A percentile compares a stretch with the other conserved stretches of the same genome.
Evolutionary conservation across 2,113 vertebrate genomes (phyloP).

Genomic region (Cavia aperea): DNA sequence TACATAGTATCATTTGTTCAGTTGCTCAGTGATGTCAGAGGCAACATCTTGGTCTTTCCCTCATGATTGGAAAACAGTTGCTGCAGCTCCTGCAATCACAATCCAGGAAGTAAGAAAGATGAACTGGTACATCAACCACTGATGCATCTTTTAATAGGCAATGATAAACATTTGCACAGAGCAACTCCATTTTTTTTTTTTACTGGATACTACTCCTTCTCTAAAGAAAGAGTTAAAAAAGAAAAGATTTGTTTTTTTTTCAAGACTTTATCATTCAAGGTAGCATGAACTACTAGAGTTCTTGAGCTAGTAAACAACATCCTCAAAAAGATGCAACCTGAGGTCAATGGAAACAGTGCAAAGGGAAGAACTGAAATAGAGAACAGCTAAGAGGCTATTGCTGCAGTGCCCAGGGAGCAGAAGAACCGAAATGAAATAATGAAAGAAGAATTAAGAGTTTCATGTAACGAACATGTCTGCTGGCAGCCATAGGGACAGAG

Average conservation of each 20-base stretch:
- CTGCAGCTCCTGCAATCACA: not conserved
- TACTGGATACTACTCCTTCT: not conserved
- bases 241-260: not conserved
- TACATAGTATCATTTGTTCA: slow-evolving; percentile 8
- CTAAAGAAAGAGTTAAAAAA: not conserved
- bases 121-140: not conserved
- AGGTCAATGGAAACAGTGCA: not conserved
- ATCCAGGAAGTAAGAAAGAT: not conserved
- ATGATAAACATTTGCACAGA: not conserved
- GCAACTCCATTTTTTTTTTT: not conserved
- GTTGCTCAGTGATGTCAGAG: not conserved
- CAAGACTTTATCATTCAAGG: not conserved
- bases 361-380: not conserved
- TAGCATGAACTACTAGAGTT: not conserved
- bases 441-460: not conserved
- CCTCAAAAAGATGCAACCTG: not conserved
- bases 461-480: not conserved
- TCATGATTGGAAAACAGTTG: slow-evolving; percentile 3
- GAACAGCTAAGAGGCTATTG: not conserved
- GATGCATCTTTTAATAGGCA: not conserved
- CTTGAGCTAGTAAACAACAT: not conserved
- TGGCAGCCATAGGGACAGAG: not conserved
- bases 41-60: not conserved
- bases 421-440: not conserved
- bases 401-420: not conserved